Conservation (phyloP, 2,797 vertebrate species). For the Eidolon dupreanum region DNA sequence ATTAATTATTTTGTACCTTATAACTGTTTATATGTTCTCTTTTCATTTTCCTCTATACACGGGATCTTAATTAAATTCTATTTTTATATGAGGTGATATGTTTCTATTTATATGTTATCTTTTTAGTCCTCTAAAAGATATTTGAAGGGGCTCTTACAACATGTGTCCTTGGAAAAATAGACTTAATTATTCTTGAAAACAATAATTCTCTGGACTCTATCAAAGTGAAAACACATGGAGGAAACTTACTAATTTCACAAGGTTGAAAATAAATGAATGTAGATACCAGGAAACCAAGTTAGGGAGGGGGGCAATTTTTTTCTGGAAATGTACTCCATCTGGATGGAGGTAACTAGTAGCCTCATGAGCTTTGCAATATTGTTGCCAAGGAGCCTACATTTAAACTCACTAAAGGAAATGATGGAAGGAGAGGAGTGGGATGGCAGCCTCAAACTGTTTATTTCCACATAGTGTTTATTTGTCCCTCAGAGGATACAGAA, state of each 20-base stretch:
- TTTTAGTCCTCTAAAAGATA: neutral
- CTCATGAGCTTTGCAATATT: neutral
- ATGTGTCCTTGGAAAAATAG: neutral
- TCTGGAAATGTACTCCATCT: neutral
- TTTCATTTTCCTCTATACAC: neutral
- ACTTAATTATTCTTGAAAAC: neutral
- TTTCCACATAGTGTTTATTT: neutral
- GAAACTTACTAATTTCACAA: neutral
- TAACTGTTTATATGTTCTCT: neutral
- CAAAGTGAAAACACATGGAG: neutral
- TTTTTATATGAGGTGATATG: neutral
- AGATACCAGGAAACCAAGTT: neutral
- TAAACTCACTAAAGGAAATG: slow-evolving; percentile 20
- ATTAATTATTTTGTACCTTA: neutral
- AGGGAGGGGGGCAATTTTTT: neutral
- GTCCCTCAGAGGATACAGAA: neutral
- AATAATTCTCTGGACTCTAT: neutral
- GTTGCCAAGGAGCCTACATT: neutral
- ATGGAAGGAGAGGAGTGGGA: neutral
- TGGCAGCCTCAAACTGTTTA: neutral
- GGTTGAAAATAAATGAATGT: neutral
- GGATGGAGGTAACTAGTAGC: neutral
- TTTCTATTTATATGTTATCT: neutral
- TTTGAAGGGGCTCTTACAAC: neutral
- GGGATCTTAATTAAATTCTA: slow-evolving; percentile 12